Evolutionary conservation across 2,888 invertebrate species (phyloP).

Genomic region (Limnephilus rhombicus): DNA sequence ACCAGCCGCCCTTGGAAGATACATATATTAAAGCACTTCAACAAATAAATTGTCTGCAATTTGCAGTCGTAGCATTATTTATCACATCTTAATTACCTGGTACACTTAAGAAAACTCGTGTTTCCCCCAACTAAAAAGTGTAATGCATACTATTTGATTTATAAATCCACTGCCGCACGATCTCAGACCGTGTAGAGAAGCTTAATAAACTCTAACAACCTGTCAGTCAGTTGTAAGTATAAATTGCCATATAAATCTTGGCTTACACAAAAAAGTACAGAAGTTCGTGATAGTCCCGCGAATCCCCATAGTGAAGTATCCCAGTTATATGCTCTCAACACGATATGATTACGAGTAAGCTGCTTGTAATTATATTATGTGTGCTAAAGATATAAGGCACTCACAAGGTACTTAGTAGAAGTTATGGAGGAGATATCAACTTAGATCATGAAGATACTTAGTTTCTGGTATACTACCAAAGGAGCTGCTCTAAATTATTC

Average conservation of each 20-base stretch:
- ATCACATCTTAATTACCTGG: background rate
- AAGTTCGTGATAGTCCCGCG: slow-evolving; percentile 29
- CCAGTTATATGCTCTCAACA: slow-evolving; percentile 16
- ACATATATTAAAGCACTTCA: background rate
- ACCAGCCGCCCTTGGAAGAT: too few relatives aligned
- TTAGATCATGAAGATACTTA: background rate
- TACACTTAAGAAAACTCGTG: background rate
- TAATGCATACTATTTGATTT: background rate
- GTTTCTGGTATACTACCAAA: background rate
- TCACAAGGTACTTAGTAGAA: background rate
- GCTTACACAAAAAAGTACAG: slow-evolving; percentile 3
- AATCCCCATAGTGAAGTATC: slow-evolving; percentile 24
- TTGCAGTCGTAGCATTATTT: background rate
- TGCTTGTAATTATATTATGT: background rate
- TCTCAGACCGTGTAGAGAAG: background rate
- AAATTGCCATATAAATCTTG: slow-evolving; percentile 46
- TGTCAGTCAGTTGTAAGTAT: slow-evolving; percentile 42
- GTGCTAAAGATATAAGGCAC: background rate
- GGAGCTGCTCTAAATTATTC: background rate
- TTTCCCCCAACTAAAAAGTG: background rate
- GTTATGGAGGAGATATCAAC: background rate
- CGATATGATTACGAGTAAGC: slow-evolving; percentile 8
- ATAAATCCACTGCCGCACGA: slow-evolving; percentile 4
- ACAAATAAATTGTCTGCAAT: background rate
- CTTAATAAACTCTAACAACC: slow-evolving; percentile 40